Conservation (phyloP, 2,888 invertebrate genomes). For the Slavum lentiscoides region DNA sequence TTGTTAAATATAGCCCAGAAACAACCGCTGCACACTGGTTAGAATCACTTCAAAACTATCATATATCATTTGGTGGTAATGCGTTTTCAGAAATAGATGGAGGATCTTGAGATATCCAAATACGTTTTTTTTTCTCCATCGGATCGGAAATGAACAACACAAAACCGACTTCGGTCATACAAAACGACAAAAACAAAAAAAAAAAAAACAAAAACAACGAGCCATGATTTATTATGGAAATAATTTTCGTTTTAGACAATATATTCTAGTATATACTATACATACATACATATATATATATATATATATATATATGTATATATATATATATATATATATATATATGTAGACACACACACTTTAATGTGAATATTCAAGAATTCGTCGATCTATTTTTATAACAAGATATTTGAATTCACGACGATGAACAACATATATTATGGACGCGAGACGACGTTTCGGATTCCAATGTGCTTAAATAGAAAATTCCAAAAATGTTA, state of each 20-base stretch:
- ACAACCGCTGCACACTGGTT: background rate
- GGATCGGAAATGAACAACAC: background rate
- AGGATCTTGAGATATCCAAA: background rate
- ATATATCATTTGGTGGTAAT: conserved; percentile 4
- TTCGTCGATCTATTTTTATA: background rate
- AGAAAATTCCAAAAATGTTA: conserved; percentile 30
- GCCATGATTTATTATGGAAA: too few relatives aligned
- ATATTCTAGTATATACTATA: too few relatives aligned
- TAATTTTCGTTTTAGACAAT: too few relatives aligned
- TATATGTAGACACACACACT: background rate
- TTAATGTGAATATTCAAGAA: background rate
- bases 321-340: too few relatives aligned
- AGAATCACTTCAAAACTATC: conserved; percentile 32
- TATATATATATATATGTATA: too few relatives aligned
- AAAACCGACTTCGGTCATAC: background rate
- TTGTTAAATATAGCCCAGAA: conserved; percentile 25
- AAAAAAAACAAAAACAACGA: too few relatives aligned
- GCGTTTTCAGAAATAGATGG: conserved; percentile 26
- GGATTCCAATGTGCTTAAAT: background rate
- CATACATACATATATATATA: too few relatives aligned
- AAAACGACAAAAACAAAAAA: background rate
- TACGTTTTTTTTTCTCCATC: background rate
- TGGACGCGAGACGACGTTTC: background rate
- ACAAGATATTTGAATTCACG: conserved; percentile 9
- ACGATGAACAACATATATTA: background rate